Evolutionary conservation across 1,140 invertebrate species (phyloP), one percentile per base, ranked within the genome.

Genomic region (Ips typographus): DNA sequence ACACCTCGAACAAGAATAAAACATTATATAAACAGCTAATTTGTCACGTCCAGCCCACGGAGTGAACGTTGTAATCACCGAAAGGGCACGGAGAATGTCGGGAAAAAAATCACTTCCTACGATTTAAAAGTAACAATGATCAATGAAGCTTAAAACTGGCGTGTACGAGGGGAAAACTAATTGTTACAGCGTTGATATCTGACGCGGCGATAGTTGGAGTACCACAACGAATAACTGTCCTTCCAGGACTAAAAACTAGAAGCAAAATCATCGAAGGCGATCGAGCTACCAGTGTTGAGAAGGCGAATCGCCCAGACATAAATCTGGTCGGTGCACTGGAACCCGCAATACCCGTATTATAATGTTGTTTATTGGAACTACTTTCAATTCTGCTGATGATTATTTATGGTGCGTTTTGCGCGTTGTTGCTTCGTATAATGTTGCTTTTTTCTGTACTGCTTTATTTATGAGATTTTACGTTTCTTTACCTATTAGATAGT

Each of bases 301-400:
- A 64, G 57, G 56, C 56, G 52, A 66, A 65, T 51, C 36, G 6
- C 43, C 42, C 56, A 51, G 62, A 63, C 56, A 71, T 66, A 65
- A 70, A 70, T 70, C 68, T 70, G 57, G 63, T 44, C 60, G 60
- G 71, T 51, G 41, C 47, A 38, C 65, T 53, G 60, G 43, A 51
- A 67, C 60, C 62, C 60, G 49, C 64, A 40, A 55, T 62, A 69
- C 64, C 66, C 63, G 66, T 72, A 65, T 57, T 67, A 66, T 58
- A 65, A 67, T 66, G 59, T 67, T 71, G 64, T 71, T 67, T 66
- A 71, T 67, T 66, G 58, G 63, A 55, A 71, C 70, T 55, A 71
- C 64, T 71, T 71, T 71, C 64, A 71, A 71, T 71, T 65, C 62
- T 49, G 56, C 49, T 65, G 69, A 71, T 71, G 65, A 71, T 65